These are phyloP conservation scores for Cydia splendana DNA, from an alignment of 1,140 invertebrate genomes.

Conservation along the genomic window DNA sequence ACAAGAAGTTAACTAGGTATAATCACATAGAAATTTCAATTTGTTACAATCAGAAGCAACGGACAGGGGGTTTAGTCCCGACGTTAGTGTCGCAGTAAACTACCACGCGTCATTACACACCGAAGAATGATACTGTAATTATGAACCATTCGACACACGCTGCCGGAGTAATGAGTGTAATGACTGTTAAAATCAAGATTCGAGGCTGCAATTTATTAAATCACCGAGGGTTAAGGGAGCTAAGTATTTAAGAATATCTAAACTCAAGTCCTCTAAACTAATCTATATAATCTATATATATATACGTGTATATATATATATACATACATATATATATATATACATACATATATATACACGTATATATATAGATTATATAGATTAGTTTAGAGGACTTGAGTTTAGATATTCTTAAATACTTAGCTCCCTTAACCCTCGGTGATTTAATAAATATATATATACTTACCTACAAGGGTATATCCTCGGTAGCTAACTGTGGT, in stretches of 20 bases:
- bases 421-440: too few species aligned
- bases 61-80: constrained; percentile 50
- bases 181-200: constrained; percentile 66
- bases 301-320: too few species aligned
- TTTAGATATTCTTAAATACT: too few species aligned
- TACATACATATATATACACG: too few species aligned
- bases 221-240: constrained; percentile 14
- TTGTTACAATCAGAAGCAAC: constrained; percentile 70
- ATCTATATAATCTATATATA: too few species aligned
- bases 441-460: too few species aligned
- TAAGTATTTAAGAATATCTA: not conserved
- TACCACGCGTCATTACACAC: constrained; percentile 61
- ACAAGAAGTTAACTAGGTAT: constrained; percentile 48
- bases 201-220: constrained; percentile 45
- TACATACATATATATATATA: too few species aligned
- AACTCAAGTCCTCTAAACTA: too few species aligned
- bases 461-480: too few species aligned
- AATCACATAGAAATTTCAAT: constrained; percentile 68
- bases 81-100: constrained; percentile 45
- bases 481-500: too few species aligned
- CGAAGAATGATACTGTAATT: constrained; percentile 75
- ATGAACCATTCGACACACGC: constrained; percentile 72
- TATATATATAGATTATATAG: too few species aligned
- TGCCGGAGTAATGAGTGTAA: constrained; percentile 48
- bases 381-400: too few species aligned